Base-by-base conservation (phyloP, 2,888 invertebrate genomes). In the Ophioninae sp. region DNA sequence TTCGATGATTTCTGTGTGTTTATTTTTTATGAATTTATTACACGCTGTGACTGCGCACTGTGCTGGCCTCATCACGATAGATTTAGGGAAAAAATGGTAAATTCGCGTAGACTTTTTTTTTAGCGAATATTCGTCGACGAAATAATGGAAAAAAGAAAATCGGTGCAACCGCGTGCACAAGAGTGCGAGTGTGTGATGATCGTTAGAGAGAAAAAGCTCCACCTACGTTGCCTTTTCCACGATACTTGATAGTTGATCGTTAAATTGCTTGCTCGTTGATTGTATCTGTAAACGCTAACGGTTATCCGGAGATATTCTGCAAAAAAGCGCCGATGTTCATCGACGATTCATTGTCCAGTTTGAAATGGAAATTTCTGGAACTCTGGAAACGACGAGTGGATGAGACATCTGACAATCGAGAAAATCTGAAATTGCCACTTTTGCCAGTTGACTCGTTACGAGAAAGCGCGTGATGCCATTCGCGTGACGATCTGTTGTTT, bases 171-270 rank as follows among this genome's bases (percentile, higher is more conserved):
- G 51, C 69, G n/a, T 58, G 44, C 51, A 44, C 72, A 41, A 41
- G 58, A 65, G 61, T 23, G 22, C 17, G n/a, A n/a, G 44, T 51
- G 63, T 56, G 63, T 63, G 67, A 77, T 23, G 67, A 67, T 72
- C 67, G 64, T 68, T 51, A 20, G 20, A 13, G 69, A 58, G 41
- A 73, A 64, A 63, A 79, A 79, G 68, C 79, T 86, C 85, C 80
- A 87, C 85, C 85, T 86, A 86, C 86, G 86, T 87, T 87, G 86
- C 86, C 86, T 87, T 86, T 72, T 61, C 68, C 80, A 51, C 51
- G 51, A 51, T 78, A 79, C 13, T 81, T 79, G 81, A 84, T 79
- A 81, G 84, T 85, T 78, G 78, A 73, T 79, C 39, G 71, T 79
- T 73, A 67, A 78, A 71, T 79, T 75, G 82, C 71, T 84, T 72